Conservation (phyloP, 2,888 invertebrate genomes). For the Ferdinandea cuprea region DNA sequence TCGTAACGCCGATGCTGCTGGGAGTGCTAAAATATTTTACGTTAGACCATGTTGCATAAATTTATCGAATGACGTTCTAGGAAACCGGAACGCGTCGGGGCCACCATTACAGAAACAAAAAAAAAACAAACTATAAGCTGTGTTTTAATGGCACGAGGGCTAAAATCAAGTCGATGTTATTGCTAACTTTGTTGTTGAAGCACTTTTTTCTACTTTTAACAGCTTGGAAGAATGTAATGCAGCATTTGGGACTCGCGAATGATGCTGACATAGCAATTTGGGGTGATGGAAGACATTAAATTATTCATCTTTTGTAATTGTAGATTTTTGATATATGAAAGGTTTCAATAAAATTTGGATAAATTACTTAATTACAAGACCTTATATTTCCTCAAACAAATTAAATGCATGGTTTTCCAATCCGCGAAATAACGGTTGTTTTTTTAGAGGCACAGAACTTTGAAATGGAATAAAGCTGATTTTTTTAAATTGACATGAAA, state of each 20-base stretch:
- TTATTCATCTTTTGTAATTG: background rate
- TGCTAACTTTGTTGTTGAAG: slow-evolving; percentile 49
- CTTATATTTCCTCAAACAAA: too few species aligned
- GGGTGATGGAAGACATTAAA: background rate
- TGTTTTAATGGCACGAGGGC: slow-evolving; percentile 53
- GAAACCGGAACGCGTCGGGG: slow-evolving; percentile 29
- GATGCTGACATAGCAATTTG: background rate
- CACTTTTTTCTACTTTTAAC: background rate
- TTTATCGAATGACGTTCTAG: slow-evolving; percentile 65
- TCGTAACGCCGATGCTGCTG: slow-evolving; percentile 58
- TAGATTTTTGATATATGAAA: too few species aligned
- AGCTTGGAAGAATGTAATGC: slow-evolving; percentile 3
- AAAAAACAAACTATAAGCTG: slow-evolving; percentile 62
- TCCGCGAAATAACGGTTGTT: too few species aligned
- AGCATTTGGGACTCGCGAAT: background rate
- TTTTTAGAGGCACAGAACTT: too few species aligned
- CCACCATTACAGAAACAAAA: slow-evolving; percentile 42
- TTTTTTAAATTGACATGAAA: too few species aligned
- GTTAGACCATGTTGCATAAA: slow-evolving; percentile 68
- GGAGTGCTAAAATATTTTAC: slow-evolving; percentile 69
- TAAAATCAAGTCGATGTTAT: slow-evolving; percentile 60
- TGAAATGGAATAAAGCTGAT: too few species aligned
- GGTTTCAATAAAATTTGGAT: too few species aligned
- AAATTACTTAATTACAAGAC: too few species aligned
- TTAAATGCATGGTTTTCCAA: too few species aligned